phyloP scores from a whole-genome alignment of 2,888 invertebrate genomes.

The Lasioglossum figueresi region DNA sequence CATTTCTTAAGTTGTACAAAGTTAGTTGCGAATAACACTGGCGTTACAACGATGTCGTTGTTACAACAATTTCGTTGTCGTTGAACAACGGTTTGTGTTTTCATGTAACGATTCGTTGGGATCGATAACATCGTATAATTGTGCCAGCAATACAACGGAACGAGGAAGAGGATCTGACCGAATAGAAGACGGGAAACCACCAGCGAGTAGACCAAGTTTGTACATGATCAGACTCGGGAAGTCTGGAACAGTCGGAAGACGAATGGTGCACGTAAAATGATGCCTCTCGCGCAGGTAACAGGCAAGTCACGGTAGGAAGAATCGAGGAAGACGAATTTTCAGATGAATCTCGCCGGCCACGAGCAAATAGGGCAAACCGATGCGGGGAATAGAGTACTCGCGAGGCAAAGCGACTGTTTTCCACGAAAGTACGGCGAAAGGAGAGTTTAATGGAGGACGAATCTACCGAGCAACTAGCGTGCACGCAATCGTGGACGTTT shows the following conservation, averaged over 20 bases:
- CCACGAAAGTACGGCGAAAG: background rate
- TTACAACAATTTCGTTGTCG: background rate
- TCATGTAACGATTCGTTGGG: background rate
- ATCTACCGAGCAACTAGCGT: background rate
- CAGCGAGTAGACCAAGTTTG: background rate
- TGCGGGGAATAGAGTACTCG: background rate
- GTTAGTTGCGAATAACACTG: background rate
- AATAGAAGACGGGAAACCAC: background rate
- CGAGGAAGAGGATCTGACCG: background rate
- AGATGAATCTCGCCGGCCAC: background rate
- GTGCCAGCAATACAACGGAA: background rate
- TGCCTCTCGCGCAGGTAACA: background rate
- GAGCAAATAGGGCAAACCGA: background rate
- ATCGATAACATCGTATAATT: background rate
- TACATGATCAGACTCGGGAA: constrained; percentile 4
- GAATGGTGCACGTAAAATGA: background rate
- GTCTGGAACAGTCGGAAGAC: constrained; percentile 5
- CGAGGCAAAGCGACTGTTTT: background rate
- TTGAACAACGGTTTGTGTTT: background rate
- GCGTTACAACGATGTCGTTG: background rate
- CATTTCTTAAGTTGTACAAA: background rate
- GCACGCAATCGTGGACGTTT: background rate
- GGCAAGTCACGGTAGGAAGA: background rate
- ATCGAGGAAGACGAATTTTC: constrained; percentile 1
- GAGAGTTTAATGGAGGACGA: background rate